These are phyloP conservation scores for Lithophane socia DNA, from an alignment of 2,888 invertebrate genomes.

Conservation along the genomic window DNA sequence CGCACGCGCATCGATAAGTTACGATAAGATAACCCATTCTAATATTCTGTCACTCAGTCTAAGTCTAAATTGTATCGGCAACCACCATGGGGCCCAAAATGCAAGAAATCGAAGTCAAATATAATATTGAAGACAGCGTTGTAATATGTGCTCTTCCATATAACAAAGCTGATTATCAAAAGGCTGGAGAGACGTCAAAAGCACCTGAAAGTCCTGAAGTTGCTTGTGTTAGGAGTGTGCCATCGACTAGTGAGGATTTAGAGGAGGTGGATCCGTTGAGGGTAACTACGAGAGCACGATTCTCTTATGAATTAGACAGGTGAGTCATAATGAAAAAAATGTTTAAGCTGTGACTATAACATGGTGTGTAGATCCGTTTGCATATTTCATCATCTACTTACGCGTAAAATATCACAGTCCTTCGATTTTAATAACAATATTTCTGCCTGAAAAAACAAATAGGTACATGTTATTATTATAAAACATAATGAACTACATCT, in stretches of 20 bases:
- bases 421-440: not conserved
- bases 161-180: conserved; percentile 42
- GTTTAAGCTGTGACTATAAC: not conserved
- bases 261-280: conserved; percentile 11
- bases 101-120: conserved; percentile 15
- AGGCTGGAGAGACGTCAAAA: not conserved
- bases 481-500: not conserved
- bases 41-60: conserved; percentile 23
- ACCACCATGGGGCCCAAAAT: conserved; percentile 47
- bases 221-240: not conserved
- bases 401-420: not conserved
- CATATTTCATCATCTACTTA: conserved; percentile 14
- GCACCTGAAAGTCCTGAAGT: not conserved
- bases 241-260: not conserved
- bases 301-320: conserved; percentile 60
- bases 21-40: conserved; percentile 49
- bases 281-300: conserved; percentile 49
- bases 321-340: not conserved
- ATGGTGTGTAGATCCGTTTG: not conserved
- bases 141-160: conserved; percentile 46
- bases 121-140: conserved; percentile 2
- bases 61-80: conserved; percentile 11
- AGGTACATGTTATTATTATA: not conserved
- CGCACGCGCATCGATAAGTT: conserved; percentile 33
- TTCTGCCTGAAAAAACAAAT: not conserved